Evolutionary conservation across 2,797 vertebrate genomes (phyloP).

Genomic region (Setipinna tenuifilis): DNA sequence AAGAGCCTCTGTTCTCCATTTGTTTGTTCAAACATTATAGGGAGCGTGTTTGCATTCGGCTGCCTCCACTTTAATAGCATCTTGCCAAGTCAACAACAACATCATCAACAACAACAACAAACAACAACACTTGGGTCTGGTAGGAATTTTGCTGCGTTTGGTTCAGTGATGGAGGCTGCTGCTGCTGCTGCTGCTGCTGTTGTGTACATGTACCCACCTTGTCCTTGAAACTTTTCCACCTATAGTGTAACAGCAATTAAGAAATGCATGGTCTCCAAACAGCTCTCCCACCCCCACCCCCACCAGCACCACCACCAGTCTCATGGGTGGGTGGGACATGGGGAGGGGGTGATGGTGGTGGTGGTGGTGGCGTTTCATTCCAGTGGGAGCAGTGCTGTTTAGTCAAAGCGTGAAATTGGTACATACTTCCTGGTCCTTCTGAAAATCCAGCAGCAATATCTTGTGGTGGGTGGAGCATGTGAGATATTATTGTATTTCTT

Average conservation of each 20-base stretch:
- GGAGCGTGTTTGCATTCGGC: slow-evolving; percentile 57
- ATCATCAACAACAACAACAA: not conserved
- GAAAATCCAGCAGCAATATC: not conserved
- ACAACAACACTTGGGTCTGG: not conserved
- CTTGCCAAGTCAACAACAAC: not conserved
- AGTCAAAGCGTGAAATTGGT: slow-evolving; percentile 12
- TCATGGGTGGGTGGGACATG: no score
- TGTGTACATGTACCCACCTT: not conserved
- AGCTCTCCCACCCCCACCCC: slow-evolving; percentile 33
- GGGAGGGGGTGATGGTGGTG: no score
- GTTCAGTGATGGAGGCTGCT: not conserved
- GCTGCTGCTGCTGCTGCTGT: slow-evolving; percentile 36
- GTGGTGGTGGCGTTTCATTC: not conserved
- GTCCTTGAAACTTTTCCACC: slow-evolving; percentile 36
- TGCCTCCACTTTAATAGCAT: not conserved
- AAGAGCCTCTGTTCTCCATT: slow-evolving; percentile 31
- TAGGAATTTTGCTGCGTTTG: not conserved
- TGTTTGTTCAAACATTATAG: slow-evolving; percentile 64
- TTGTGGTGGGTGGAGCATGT: not conserved
- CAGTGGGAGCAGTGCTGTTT: not conserved
- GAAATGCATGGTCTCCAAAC: not conserved
- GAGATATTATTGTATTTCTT: not conserved
- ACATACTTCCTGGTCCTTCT: not conserved
- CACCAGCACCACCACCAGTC: slow-evolving; percentile 29
- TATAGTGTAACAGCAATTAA: not conserved